phyloP scores from a whole-genome alignment of 2,113 vertebrate species.

The Dromas ardeola region DNA sequence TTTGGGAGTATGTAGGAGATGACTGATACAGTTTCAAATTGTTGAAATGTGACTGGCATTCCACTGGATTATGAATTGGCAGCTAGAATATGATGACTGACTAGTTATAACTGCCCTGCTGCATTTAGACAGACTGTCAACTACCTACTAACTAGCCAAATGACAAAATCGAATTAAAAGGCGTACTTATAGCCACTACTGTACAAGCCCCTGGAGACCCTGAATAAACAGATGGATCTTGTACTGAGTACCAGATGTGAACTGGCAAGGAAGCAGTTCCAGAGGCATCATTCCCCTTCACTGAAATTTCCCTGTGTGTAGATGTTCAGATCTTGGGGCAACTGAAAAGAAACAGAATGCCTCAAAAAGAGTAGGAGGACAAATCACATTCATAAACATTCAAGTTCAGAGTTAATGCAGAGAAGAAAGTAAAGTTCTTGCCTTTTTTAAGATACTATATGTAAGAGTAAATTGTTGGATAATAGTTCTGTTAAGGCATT shows the following conservation, averaged over 20 bases:
- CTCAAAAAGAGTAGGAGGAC: background rate
- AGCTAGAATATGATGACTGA: background rate
- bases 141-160: background rate
- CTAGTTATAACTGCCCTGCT: background rate
- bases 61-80: background rate
- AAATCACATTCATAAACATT: background rate
- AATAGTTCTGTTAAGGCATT: background rate
- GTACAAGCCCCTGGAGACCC: background rate
- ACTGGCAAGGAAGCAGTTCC: background rate
- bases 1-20: background rate
- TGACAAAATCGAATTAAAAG: conserved; percentile 36
- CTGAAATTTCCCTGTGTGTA: background rate
- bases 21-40: background rate
- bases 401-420: background rate
- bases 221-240: conserved; percentile 2
- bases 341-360: background rate
- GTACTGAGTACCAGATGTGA: background rate
- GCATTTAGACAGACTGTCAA: background rate
- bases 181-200: background rate
- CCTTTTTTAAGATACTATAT: background rate
- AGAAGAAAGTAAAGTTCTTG: background rate
- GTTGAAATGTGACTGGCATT: conserved; percentile 22
- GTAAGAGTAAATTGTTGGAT: background rate
- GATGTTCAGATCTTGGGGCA: background rate
- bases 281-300: background rate